Conservation (phyloP, 2,113 vertebrate species). For the Pycnonotus jocosus region DNA sequence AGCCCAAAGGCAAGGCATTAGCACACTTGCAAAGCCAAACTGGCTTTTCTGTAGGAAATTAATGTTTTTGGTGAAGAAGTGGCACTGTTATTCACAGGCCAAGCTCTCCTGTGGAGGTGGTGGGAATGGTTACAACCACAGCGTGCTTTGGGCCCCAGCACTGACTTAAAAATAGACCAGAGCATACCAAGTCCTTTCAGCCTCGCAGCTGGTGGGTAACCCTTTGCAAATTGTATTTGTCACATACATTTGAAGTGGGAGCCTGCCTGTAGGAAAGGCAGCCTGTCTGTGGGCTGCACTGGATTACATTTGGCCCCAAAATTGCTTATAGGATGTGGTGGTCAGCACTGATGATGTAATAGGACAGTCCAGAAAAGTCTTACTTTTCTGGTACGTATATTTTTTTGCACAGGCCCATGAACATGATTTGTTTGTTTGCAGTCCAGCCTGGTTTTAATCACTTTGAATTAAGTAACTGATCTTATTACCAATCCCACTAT, state of each 20-base stretch:
- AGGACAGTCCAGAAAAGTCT: background rate
- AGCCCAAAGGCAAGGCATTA: background rate
- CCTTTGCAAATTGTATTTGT: background rate
- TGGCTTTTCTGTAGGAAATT: background rate
- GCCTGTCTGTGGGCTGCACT: background rate
- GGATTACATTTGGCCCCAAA: background rate
- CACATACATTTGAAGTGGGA: background rate
- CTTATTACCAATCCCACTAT: conserved; percentile 25
- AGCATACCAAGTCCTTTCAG: fast-evolving
- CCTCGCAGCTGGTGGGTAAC: background rate
- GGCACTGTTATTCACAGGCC: fast-evolving
- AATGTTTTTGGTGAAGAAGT: background rate
- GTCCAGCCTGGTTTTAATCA: conserved; percentile 30
- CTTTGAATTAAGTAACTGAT: conserved; percentile 57
- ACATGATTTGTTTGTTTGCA: background rate
- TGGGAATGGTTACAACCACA: background rate
- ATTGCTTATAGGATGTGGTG: fast-evolving
- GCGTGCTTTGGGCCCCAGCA: background rate
- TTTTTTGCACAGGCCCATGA: background rate
- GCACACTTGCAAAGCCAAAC: background rate
- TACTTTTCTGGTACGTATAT: background rate
- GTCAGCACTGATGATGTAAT: background rate
- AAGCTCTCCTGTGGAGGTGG: background rate
- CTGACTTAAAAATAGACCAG: background rate
- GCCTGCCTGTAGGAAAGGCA: background rate